Base-by-base conservation (phyloP, 2,797 vertebrate genomes). In the Echeneis naucrates region DNA sequence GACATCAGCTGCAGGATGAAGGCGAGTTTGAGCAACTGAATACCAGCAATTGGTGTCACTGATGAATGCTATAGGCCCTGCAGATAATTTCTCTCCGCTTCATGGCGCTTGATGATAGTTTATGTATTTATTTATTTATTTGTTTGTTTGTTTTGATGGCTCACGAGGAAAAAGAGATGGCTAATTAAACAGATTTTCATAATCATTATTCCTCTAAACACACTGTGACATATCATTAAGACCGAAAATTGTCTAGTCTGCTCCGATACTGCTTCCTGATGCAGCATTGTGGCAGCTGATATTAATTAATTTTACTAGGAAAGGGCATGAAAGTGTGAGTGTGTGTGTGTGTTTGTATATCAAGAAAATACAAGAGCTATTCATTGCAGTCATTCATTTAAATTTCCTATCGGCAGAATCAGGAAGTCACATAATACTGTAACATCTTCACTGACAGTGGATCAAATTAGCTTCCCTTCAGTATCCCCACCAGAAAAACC, bases 51-150 rank as follows among this genome's bases (percentile, higher is more conserved):
- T 27, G 27, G 65, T 38, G 54, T 68, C 55, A 63, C 32, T 35
- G 30, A 56, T 62, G 58, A 72, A 62, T 66, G 74, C 62, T 33
- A 48, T 21, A 23, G 51, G 63, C 60, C 72, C 68, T n/a, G n/a
- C n/a, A n/a, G 69, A 54, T 83, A 61, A 77, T 37, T 50, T 68
- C 33, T 72, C 66, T 48, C 27, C 2, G 64, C 69, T 47, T 17
- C 81, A 68, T 23, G 85, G 78, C 77, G 78, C 30, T 50, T 80
- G 38, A 75, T 64, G 53, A 66, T 30, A 17, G 37, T 48, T 72
- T 26, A 62, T 70, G 51, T n/a, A n/a, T n/a, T n/a, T n/a, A n/a
- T n/a, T n/a, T n/a, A n/a, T n/a, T n/a, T n/a, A 70, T 82, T 65
- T 27, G 66, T 74, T 48, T 80, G 70, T 82, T 69, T 78, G 59